These are phyloP conservation scores for Stegodyphus dumicola DNA, from an alignment of 1,140 invertebrate genomes.

Conservation along the genomic window DNA sequence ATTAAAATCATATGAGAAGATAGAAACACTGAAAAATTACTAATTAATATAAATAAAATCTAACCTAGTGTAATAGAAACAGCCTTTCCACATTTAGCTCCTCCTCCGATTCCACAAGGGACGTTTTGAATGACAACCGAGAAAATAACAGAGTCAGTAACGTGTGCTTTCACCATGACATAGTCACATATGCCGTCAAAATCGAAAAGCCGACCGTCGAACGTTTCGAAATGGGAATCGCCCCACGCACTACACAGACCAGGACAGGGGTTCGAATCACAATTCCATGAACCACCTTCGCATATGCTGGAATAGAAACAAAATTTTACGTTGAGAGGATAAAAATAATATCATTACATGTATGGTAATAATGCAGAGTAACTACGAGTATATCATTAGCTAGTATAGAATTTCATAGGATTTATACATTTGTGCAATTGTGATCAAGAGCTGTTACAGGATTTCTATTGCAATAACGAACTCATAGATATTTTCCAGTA, in stretches of 20 bases:
- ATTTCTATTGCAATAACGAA: too few relatives aligned
- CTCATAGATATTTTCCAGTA: too few relatives aligned
- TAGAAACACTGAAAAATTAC: too few relatives aligned
- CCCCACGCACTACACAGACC: constrained; percentile 83
- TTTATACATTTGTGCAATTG: background rate
- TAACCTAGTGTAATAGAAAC: constrained; percentile 75
- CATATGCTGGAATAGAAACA: constrained; percentile 30
- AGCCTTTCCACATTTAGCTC: constrained; percentile 87
- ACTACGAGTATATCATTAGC: background rate
- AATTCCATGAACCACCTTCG: constrained; percentile 34
- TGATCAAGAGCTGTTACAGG: too few relatives aligned
- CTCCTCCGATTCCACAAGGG: constrained; percentile 81
- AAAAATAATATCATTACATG: background rate
- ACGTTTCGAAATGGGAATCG: constrained; percentile 84
- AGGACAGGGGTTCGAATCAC: constrained; percentile 26
- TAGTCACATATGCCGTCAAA: constrained; percentile 66
- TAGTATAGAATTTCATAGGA: background rate
- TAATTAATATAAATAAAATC: background rate
- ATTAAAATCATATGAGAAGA: too few relatives aligned
- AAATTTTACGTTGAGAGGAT: background rate
- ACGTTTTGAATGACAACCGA: constrained; percentile 75
- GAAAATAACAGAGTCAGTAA: constrained; percentile 58
- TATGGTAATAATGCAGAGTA: background rate
- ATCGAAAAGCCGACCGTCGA: constrained; percentile 77
- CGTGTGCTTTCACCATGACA: constrained; percentile 68